phyloP scores from a whole-genome alignment of 2,797 vertebrate species.

The Aselliscus stoliczkanus region DNA sequence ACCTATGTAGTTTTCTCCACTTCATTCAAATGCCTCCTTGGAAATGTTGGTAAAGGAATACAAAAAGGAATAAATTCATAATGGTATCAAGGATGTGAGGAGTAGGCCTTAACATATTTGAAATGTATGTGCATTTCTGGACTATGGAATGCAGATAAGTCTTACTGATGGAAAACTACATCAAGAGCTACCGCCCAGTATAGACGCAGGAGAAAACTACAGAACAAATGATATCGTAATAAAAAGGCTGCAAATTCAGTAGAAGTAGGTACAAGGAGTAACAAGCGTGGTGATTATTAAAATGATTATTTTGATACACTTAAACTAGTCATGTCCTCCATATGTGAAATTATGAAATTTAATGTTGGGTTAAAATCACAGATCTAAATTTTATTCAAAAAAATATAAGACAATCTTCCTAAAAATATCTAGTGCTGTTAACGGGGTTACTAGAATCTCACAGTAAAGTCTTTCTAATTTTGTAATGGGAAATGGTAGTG shows the following conservation, averaged over 20 bases:
- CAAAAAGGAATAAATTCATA: not conserved
- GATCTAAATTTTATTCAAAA: not conserved
- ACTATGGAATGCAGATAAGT: not conserved
- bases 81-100: not conserved
- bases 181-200: not conserved
- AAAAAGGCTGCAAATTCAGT: not conserved
- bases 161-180: not conserved
- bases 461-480: not conserved
- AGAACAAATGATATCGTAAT: not conserved
- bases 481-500: not conserved
- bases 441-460: not conserved
- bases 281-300: not conserved
- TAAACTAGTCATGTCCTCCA: not conserved
- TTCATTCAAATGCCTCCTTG: not conserved
- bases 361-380: not conserved
- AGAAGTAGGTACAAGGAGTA: not conserved
- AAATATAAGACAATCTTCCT: not conserved
- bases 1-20: not conserved
- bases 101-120: not conserved
- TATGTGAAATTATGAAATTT: not conserved
- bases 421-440: not conserved
- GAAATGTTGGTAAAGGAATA: not conserved
- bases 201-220: not conserved
- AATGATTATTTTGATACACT: not conserved
- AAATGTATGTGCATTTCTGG: not conserved